A percentile compares a stretch with the other conserved stretches of the same genome.
Conservation (phyloP, 2,888 invertebrate species). For the Elegia similella region DNA sequence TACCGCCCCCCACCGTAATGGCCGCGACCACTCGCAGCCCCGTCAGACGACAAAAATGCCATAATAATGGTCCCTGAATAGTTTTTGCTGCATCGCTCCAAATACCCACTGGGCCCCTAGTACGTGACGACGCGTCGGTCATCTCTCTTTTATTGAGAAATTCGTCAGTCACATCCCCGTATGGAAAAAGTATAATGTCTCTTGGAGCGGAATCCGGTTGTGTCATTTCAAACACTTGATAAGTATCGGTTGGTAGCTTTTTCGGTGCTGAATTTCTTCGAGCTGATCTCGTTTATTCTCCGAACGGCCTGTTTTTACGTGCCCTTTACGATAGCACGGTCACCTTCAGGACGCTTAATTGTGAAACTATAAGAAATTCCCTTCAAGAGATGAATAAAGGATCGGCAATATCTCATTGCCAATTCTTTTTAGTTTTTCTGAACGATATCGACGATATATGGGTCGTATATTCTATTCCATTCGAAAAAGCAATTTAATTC, state of each 20-base stretch:
- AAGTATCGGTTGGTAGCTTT: conserved; percentile 73
- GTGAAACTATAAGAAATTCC: conserved; percentile 71
- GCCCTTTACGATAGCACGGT: conserved; percentile 64
- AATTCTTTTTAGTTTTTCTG: conserved; percentile 23
- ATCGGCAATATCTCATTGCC: conserved; percentile 60
- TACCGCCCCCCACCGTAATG: conserved; percentile 59
- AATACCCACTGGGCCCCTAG: conserved; percentile 68
- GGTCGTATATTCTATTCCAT: no score
- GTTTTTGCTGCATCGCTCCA: conserved; percentile 80
- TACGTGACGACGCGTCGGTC: conserved; percentile 76
- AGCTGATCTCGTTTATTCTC: conserved; percentile 70
- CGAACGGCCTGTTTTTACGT: conserved; percentile 68
- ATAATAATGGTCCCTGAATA: conserved; percentile 80
- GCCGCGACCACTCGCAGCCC: conserved; percentile 74
- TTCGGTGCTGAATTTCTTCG: conserved; percentile 70
- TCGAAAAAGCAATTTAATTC: background rate
- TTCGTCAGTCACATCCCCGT: conserved; percentile 78
- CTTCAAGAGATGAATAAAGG: conserved; percentile 43
- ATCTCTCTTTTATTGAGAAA: conserved; percentile 81
- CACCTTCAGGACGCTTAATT: conserved; percentile 77
- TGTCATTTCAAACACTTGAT: conserved; percentile 82
- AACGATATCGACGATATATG: background rate
- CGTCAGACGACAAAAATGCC: conserved; percentile 83
- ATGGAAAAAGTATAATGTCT: conserved; percentile 64
- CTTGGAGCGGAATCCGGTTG: conserved; percentile 74